Evolutionary conservation across 1,140 invertebrate genomes (phyloP).

Genomic region (Magallana ariakensis): DNA sequence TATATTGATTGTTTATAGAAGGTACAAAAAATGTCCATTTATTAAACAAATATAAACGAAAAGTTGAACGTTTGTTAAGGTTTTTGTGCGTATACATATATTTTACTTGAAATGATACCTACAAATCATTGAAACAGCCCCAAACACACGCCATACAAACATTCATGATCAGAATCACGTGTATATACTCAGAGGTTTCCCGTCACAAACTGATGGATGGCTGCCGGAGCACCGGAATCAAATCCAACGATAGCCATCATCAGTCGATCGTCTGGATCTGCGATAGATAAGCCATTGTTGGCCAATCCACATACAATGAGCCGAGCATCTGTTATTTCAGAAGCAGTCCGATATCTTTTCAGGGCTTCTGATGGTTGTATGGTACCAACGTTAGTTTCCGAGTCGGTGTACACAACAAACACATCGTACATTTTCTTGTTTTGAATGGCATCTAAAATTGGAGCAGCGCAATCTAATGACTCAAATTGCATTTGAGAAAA

Average conservation of each 20-base stretch:
- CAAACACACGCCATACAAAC: no score
- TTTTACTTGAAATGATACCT: no score
- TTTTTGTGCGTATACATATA: no score
- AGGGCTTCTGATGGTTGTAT: constrained; percentile 68
- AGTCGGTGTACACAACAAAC: constrained; percentile 74
- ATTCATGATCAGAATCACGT: no score
- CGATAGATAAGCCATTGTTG: constrained; percentile 77
- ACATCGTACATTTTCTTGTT: constrained; percentile 79
- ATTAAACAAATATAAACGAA: no score
- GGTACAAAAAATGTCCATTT: no score
- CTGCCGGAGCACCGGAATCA: constrained; percentile 82
- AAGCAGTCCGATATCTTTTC: constrained; percentile 64
- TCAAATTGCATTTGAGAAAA: constrained; percentile 72
- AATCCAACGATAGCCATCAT: constrained; percentile 85
- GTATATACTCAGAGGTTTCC: neutral
- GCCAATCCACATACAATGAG: constrained; percentile 82
- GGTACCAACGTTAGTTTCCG: constrained; percentile 62
- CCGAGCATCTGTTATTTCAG: constrained; percentile 72
- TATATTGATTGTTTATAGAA: no score
- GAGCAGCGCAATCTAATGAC: constrained; percentile 78
- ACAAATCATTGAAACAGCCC: no score
- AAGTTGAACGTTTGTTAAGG: no score
- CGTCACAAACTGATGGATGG: constrained; percentile 79
- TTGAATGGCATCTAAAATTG: constrained; percentile 83
- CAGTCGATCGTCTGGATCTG: constrained; percentile 80